phyloP scores from a whole-genome alignment of 2,113 vertebrate genomes.

The Antigone vipio region DNA sequence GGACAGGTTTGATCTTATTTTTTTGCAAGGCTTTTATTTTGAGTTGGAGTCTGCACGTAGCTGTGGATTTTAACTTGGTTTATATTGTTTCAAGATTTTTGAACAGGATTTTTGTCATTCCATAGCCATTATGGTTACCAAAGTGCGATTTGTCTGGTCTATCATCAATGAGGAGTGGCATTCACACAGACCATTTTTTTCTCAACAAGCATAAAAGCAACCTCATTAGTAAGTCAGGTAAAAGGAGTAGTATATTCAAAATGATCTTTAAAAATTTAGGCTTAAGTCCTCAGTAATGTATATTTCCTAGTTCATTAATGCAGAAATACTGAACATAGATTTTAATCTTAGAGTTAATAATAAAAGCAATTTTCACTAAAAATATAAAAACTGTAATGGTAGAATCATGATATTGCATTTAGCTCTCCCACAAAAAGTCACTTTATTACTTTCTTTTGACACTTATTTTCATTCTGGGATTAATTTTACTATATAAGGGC shows the following conservation, averaged over 20 bases:
- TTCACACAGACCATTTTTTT: constrained; percentile 58
- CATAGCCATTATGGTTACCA: neutral
- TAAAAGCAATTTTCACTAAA: constrained; percentile 90
- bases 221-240: constrained; percentile 75
- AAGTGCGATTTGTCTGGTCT: constrained; percentile 53
- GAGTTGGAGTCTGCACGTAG: neutral
- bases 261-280: constrained; percentile 83
- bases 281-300: constrained; percentile 80
- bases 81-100: constrained; percentile 3
- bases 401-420: constrained; percentile 88
- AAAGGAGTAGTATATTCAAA: constrained; percentile 77
- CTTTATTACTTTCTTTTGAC: constrained; percentile 84
- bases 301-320: constrained; percentile 85
- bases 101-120: constrained; percentile 4
- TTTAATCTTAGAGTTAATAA: constrained; percentile 87
- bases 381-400: constrained; percentile 88
- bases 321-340: constrained; percentile 83
- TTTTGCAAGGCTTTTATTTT: neutral
- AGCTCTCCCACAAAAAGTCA: constrained; percentile 83
- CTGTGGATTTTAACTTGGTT: neutral
- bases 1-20: neutral
- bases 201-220: constrained; percentile 70
- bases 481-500: constrained; percentile 96
- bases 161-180: constrained; percentile 38
- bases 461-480: constrained; percentile 98